phyloP scores from a whole-genome alignment of 2,113 vertebrate species.

The Camelus bactrianus region DNA sequence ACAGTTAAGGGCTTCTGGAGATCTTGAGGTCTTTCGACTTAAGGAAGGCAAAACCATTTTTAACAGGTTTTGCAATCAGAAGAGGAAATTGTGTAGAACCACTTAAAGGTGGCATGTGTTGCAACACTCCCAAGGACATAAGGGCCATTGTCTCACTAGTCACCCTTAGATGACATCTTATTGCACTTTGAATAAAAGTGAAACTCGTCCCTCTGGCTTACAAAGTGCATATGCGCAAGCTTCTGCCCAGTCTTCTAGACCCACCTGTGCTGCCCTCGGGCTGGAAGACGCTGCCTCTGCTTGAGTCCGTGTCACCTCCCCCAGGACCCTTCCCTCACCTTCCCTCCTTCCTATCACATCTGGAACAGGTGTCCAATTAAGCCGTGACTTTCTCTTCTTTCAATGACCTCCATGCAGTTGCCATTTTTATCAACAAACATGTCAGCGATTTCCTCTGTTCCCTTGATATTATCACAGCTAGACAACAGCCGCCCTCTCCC shows the following conservation, averaged over 20 bases:
- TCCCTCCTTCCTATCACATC: not conserved
- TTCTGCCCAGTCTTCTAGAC: not conserved
- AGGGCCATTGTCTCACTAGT: not conserved
- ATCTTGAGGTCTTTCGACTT: not conserved
- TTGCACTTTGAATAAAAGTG: not conserved
- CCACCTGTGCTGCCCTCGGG: not conserved
- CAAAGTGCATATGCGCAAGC: not conserved
- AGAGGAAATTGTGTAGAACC: not conserved
- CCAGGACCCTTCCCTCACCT: not conserved
- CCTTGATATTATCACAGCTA: not conserved
- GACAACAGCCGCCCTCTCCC: not conserved
- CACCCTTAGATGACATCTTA: not conserved
- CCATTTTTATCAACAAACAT: not conserved
- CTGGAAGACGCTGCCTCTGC: not conserved
- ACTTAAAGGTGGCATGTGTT: not conserved
- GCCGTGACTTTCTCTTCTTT: not conserved
- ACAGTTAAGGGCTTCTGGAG: not conserved
- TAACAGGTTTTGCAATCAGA: not conserved
- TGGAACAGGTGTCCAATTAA: not conserved
- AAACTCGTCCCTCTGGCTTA: not conserved
- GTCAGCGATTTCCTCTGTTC: not conserved
- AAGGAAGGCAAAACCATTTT: not conserved
- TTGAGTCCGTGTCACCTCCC: not conserved
- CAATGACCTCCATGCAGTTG: not conserved
- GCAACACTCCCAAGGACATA: not conserved